phyloP scores from a whole-genome alignment of 2,113 vertebrate species.

The Xiphophorus hellerii region DNA sequence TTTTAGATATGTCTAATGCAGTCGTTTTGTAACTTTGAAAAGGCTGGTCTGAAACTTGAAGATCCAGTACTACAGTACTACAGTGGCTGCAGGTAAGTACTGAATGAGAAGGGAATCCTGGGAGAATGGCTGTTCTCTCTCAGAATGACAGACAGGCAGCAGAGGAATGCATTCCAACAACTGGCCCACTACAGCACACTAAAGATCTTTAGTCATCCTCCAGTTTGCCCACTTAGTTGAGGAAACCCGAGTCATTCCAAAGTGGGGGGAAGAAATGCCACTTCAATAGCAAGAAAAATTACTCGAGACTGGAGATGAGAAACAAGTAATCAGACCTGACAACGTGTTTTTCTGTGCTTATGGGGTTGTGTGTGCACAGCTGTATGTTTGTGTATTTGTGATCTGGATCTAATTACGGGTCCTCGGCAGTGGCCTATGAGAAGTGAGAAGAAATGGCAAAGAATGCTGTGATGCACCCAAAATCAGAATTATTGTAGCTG shows the following conservation, averaged over 20 bases:
- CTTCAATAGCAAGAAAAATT: conserved; percentile 56
- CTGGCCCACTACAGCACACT: conserved; percentile 19
- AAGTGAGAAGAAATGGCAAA: conserved; percentile 19
- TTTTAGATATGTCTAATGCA: neutral
- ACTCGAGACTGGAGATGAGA: conserved; percentile 45
- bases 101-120: conserved; percentile 29
- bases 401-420: conserved; percentile 49
- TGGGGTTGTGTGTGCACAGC: conserved; percentile 3
- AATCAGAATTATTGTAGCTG: conserved; percentile 36
- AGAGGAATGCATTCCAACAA: conserved; percentile 46
- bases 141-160: conserved; percentile 49
- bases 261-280: conserved; percentile 50
- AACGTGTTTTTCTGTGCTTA: conserved; percentile 30
- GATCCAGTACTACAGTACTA: conserved; percentile 16
- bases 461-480: conserved; percentile 23
- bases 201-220: conserved; percentile 60
- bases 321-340: conserved; percentile 52
- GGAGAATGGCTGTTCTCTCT: conserved; percentile 20
- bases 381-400: conserved; percentile 25
- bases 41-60: neutral
- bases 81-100: conserved; percentile 20
- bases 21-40: neutral
- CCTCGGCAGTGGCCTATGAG: conserved; percentile 22
- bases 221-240: conserved; percentile 55
- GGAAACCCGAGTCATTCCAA: conserved; percentile 62